Evolutionary conservation across 2,888 invertebrate species (phyloP).

Genomic region (Allygus modestus): DNA sequence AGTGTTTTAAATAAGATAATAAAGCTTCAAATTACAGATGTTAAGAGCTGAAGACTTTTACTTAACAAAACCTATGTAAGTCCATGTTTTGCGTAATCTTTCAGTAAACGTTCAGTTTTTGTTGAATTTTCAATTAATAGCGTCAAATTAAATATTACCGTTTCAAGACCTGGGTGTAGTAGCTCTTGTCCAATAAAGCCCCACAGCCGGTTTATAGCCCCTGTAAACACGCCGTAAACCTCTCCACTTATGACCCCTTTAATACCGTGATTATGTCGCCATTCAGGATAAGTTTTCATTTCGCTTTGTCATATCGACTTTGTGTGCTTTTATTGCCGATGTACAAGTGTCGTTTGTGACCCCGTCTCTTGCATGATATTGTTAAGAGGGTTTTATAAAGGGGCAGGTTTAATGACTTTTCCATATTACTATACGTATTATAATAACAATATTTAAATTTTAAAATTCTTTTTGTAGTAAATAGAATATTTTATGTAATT

Average conservation of each 20-base stretch:
- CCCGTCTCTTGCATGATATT: background rate
- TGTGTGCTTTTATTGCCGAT: conserved; percentile 29
- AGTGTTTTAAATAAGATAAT: no score
- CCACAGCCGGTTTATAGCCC: conserved; percentile 26
- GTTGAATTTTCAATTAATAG: no score
- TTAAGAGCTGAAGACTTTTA: no score
- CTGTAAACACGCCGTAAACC: conserved; percentile 39
- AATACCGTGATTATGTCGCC: conserved; percentile 57
- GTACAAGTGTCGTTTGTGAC: conserved; percentile 32
- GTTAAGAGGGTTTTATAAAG: background rate
- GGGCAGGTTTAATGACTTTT: background rate
- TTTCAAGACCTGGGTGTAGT: background rate
- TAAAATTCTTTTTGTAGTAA: no score
- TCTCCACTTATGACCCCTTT: conserved; percentile 51
- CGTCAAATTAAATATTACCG: no score
- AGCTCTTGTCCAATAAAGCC: conserved; percentile 34
- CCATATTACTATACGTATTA: no score
- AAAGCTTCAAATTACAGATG: no score
- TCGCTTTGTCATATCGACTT: conserved; percentile 48
- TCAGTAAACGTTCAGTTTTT: no score
- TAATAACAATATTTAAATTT: no score
- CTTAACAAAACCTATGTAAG: no score
- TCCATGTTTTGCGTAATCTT: no score
- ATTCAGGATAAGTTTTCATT: conserved; percentile 58
- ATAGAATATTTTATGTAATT: no score